phyloP scores from a whole-genome alignment of 2,888 invertebrate genomes.

The Chirona hameri region DNA sequence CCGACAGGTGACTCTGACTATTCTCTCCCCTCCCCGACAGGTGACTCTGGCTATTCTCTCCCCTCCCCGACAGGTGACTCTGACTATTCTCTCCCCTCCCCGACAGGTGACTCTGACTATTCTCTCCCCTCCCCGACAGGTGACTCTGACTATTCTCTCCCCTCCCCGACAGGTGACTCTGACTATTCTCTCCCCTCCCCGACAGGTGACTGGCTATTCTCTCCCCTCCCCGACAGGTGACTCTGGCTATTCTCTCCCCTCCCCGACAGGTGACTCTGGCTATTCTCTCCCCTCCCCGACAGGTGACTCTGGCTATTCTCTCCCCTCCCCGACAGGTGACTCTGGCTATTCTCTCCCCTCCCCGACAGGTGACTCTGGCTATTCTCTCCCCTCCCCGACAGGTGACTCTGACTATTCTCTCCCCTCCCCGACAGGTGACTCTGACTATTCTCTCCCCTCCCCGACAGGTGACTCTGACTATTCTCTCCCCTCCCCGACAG shows the following conservation, averaged over 20 bases:
- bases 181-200: neutral
- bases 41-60: neutral
- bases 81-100: neutral
- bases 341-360: neutral
- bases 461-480: neutral
- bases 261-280: neutral
- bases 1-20: neutral
- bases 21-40: neutral
- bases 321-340: neutral
- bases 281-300: neutral
- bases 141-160: neutral
- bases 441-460: neutral
- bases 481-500: neutral
- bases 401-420: neutral
- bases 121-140: neutral
- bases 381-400: neutral
- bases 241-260: neutral
- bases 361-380: neutral
- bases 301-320: neutral
- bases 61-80: neutral
- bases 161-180: neutral
- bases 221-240: neutral
- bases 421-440: neutral
- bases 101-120: neutral
- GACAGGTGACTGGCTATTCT: neutral